Base-by-base conservation (phyloP, 1,140 invertebrate species). In the Polyergus mexicanus region DNA sequence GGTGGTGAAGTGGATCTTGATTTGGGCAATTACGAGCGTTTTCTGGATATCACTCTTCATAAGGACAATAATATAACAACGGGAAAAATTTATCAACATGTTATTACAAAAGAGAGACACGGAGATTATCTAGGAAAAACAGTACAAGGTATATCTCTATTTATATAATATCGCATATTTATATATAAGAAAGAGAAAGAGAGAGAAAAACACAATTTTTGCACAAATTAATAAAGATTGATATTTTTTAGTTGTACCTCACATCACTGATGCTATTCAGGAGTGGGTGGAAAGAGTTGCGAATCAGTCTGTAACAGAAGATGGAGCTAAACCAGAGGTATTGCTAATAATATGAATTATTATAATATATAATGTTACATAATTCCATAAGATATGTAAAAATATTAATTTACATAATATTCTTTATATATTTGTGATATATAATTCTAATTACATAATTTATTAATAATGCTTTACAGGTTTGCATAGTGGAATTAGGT, bases 51-150 rank as follows among this genome's bases (percentile, higher is more conserved):
- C 22, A 99, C 98, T 0, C 95, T 99, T 6, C 98, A 98, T 93
- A 96, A 97, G 84, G 98, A 99, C 89, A 99, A 99, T 93, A 99
- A 99, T 94, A 99, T 99, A 78, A 99, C 99, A 0, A 99, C 99
- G n/a, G 99, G 99, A 13, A 99, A 99, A 96, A 99, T 99, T 86
- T 99, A 99, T 95, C 97, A 99, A 92, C 96, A 97, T 93, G 99
- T 99, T 11, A 99, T 99, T 89, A 97, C 97, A 89, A 98, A 97
- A 89, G 99, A 99, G 93, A 96, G 99, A 77, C 96, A 96, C 72
- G 99, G 99, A 16, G 98, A 99, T 94, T 99, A 99, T 95, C 96
- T 99, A 6, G 99, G 99, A 19, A 99, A 99, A 96, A 99, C 99
- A 66, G 99, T 99, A 11, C 99, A 99, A 97, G 98, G 98, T 98